phyloP scores from a whole-genome alignment of 2,113 vertebrate genomes.

The Macrotis lagotis region DNA sequence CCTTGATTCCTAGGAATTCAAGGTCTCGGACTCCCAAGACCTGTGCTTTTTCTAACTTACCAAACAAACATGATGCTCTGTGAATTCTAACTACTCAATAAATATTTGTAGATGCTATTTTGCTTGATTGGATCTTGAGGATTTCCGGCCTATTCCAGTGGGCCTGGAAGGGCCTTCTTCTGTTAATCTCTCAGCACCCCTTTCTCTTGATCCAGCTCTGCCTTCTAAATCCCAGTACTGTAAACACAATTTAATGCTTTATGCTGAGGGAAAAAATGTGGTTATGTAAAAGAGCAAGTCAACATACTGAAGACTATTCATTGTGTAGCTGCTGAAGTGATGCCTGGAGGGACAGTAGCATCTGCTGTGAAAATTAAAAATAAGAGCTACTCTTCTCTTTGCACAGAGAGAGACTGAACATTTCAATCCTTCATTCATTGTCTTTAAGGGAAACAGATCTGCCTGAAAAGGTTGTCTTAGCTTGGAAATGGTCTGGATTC shows the following conservation, averaged over 20 bases:
- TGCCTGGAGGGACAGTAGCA: neutral
- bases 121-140: neutral
- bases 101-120: neutral
- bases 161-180: neutral
- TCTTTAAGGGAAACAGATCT: neutral
- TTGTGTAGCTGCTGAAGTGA: neutral
- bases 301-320: neutral
- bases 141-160: neutral
- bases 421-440: neutral
- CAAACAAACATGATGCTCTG: neutral
- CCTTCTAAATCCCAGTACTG: neutral
- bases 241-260: neutral
- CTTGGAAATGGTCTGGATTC: neutral
- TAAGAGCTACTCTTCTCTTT: neutral
- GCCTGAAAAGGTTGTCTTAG: neutral
- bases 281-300: neutral
- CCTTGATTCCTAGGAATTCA: neutral
- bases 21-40: neutral
- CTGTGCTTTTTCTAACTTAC: neutral
- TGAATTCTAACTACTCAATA: neutral
- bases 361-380: conserved; percentile 3
- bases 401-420: neutral
- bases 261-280: neutral
- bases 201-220: neutral
- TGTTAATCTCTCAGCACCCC: neutral